Evolutionary conservation across 2,113 vertebrate species (phyloP), one percentile per base, ranked within the genome.

Genomic region (Python bivittatus): DNA sequence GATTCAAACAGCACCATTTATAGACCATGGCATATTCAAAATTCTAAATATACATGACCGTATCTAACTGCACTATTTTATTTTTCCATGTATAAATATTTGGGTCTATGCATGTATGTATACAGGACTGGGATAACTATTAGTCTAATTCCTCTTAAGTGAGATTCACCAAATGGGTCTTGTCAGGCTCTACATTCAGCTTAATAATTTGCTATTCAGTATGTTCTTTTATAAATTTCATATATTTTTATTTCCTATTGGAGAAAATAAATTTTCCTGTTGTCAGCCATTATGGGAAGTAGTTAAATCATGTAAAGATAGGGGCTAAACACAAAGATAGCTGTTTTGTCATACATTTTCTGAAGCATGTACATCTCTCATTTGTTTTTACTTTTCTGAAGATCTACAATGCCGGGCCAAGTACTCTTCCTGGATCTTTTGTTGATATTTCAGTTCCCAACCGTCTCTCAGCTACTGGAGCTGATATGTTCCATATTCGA

Each of bases 331-430:
- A 79, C n/a, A 83, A 88, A 53, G 56, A 58, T 23, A 83, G 53
- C 23, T 92, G 33, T 1, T 9, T 53, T 29, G 42, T 38, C 13
- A 86, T 23, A 29, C 25, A 54, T 90, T 56, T 56, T 54, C n/a
- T 91, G 3, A 48, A 68, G 89, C 64, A 68, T 61, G 72, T 52
- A 27, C n/a, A n/a, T 84, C 38, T 9, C 79, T 23, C 42, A 33
- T 60, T 42, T 0, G 2, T 90, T 93, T 92, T 22, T 57, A 48
- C n/a, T 1, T 61, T 85, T 44, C 83, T 96, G 58, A 91, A 99
- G 99, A 98, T 99, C 95, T 99, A 99, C 95, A 99, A 99, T 97
- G 98, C 98, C 89, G 99, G 99, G n/a, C 99, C 99, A 87, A 99
- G 99, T 97, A 98, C 98, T 90, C 98, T 99, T 10, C 99, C 99